These are phyloP conservation scores for Solenodon paradoxus DNA, from an alignment of 2,113 vertebrate species.

Conservation along the genomic window DNA sequence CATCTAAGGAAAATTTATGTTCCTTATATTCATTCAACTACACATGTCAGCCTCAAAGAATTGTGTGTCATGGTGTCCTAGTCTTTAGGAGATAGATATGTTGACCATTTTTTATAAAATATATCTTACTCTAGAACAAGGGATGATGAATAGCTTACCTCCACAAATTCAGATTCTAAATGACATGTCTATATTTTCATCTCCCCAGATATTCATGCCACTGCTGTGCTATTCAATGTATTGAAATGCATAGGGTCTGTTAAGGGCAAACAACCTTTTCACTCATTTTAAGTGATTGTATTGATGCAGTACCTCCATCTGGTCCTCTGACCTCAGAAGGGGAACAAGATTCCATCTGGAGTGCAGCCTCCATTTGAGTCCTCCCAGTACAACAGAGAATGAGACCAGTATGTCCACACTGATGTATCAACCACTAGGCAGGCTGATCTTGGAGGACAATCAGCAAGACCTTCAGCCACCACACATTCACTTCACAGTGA, in stretches of 20 bases:
- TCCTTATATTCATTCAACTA: conserved; percentile 98
- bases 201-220: conserved; percentile 95
- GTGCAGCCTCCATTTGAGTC: conserved; percentile 94
- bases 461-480: conserved; percentile 90
- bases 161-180: conserved; percentile 97
- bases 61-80: conserved; percentile 96
- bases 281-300: conserved; percentile 94
- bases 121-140: conserved; percentile 92
- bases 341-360: conserved; percentile 95
- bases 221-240: conserved; percentile 91
- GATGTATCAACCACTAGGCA: conserved; percentile 94
- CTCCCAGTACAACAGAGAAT: conserved; percentile 89
- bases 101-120: conserved; percentile 92
- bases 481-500: conserved; percentile 92
- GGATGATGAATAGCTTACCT: conserved; percentile 90
- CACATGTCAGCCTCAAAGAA: conserved; percentile 90
- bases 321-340: conserved; percentile 84
- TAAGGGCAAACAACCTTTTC: conserved; percentile 93
- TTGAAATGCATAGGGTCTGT: conserved; percentile 90
- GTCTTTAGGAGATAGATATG: conserved; percentile 91
- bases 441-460: conserved; percentile 83
- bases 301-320: conserved; percentile 82
- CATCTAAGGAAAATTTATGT: conserved; percentile 93
- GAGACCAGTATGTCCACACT: conserved; percentile 89
- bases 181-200: conserved; percentile 94